phyloP scores from a whole-genome alignment of 2,113 vertebrate genomes.

The Psephotus haematonotus region DNA sequence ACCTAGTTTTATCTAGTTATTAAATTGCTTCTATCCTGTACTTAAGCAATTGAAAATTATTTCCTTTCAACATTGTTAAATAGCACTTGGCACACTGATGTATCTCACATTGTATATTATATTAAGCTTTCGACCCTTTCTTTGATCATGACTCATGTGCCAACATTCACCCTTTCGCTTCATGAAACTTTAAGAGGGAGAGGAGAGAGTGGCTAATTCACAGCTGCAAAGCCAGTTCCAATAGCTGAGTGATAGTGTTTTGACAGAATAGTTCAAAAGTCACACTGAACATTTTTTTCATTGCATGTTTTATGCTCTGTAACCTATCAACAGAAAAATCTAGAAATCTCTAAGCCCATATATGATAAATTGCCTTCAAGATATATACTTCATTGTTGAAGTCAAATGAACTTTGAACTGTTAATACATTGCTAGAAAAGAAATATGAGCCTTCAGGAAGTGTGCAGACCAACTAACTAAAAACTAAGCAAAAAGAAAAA shows the following conservation, averaged over 20 bases:
- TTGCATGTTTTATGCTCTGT: constrained; percentile 33
- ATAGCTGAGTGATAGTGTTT: background rate
- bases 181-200: background rate
- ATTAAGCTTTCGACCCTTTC: background rate
- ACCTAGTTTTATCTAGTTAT: background rate
- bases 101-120: background rate
- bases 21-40: background rate
- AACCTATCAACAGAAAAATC: background rate
- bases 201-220: background rate
- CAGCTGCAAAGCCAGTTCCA: background rate
- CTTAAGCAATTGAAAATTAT: background rate
- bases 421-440: constrained; percentile 38
- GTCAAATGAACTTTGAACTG: constrained; percentile 7
- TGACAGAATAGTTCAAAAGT: constrained; percentile 26
- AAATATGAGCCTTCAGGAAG: background rate
- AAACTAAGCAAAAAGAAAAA: constrained; percentile 50
- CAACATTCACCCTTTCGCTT: background rate
- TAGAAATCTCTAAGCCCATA: constrained; percentile 40
- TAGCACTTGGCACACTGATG: background rate
- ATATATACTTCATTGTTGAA: background rate
- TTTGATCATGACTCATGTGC: background rate
- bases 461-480: constrained; percentile 26
- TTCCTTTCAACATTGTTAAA: background rate
- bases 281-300: constrained; percentile 1
- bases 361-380: constrained; percentile 47